Evolutionary conservation across 2,113 vertebrate genomes (phyloP).

Genomic region (Amphiprion percula): DNA sequence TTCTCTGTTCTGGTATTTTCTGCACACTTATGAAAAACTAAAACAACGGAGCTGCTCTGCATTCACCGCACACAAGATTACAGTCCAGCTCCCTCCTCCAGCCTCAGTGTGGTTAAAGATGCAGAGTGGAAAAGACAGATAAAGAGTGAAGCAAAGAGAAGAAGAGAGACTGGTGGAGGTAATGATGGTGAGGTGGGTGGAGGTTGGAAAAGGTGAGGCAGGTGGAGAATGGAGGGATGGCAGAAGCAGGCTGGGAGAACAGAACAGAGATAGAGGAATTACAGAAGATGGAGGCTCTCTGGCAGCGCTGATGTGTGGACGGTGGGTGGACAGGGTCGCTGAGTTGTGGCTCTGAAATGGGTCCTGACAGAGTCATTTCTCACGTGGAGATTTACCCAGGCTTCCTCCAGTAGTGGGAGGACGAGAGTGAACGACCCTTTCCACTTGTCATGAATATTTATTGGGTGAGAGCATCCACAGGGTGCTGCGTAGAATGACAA

Average conservation of each 20-base stretch:
- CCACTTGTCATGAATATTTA: conserved; percentile 83
- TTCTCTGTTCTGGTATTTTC: neutral
- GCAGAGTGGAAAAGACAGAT: conserved; percentile 43
- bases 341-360: conserved; percentile 79
- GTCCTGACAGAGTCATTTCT: conserved; percentile 83
- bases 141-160: conserved; percentile 19
- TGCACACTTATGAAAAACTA: too few species aligned
- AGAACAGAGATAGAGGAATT: conserved; percentile 46
- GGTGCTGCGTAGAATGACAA: conserved; percentile 74
- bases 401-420: conserved; percentile 63
- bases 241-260: conserved; percentile 9
- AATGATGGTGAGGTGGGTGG: conserved; percentile 33
- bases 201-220: conserved; percentile 18
- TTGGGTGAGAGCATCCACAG: conserved; percentile 62
- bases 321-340: conserved; percentile 72
- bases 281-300: conserved; percentile 39
- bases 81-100: conserved; percentile 13
- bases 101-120: conserved; percentile 34
- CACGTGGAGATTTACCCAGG: conserved; percentile 76
- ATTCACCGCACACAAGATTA: conserved; percentile 21
- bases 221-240: conserved; percentile 28
- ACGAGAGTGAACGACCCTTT: conserved; percentile 67
- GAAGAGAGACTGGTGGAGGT: conserved; percentile 34
- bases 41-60: neutral
- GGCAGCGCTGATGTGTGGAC: conserved; percentile 67